Conservation (phyloP, 2,888 invertebrate species). For the Kuschelorhynchus macadamiae region DNA sequence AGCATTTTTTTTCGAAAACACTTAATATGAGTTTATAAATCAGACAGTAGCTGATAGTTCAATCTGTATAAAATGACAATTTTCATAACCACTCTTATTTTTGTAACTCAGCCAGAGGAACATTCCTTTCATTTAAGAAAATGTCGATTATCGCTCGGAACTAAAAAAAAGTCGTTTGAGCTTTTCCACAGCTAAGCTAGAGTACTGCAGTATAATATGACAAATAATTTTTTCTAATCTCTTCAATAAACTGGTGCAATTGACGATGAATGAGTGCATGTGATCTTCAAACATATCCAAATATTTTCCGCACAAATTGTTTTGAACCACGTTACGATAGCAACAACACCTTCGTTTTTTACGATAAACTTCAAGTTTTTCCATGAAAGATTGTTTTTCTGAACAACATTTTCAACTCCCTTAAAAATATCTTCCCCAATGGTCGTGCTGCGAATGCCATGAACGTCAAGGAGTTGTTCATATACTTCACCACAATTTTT, state of each 20-base stretch:
- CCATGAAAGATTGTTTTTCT: slow-evolving; percentile 20
- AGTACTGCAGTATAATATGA: slow-evolving; percentile 26
- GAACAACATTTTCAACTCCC: slow-evolving; percentile 7
- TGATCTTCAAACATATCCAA: slow-evolving; percentile 56
- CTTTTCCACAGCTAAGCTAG: slow-evolving; percentile 4
- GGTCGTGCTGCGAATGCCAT: background rate
- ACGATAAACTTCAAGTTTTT: slow-evolving; percentile 55
- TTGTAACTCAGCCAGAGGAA: too few relatives aligned
- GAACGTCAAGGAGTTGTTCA: background rate
- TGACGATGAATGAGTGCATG: slow-evolving; percentile 52
- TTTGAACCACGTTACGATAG: slow-evolving; percentile 57
- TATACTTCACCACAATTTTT: background rate
- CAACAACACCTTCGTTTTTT: slow-evolving; percentile 56
- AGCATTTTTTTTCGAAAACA: background rate
- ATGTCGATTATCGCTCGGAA: slow-evolving; percentile 10
- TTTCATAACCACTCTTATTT: background rate
- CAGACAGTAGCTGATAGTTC: background rate
- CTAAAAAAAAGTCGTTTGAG: background rate
- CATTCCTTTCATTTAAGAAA: slow-evolving; percentile 4
- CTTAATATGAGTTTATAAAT: background rate
- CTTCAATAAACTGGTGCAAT: slow-evolving; percentile 49
- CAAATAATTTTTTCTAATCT: slow-evolving; percentile 52
- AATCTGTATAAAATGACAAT: background rate
- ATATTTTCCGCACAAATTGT: slow-evolving; percentile 60
- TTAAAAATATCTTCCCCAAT: slow-evolving; percentile 51